A percentile compares a stretch with the other conserved stretches of the same genome.
Conservation (phyloP, 2,888 invertebrate genomes). For the Sinotaia quadrata region DNA sequence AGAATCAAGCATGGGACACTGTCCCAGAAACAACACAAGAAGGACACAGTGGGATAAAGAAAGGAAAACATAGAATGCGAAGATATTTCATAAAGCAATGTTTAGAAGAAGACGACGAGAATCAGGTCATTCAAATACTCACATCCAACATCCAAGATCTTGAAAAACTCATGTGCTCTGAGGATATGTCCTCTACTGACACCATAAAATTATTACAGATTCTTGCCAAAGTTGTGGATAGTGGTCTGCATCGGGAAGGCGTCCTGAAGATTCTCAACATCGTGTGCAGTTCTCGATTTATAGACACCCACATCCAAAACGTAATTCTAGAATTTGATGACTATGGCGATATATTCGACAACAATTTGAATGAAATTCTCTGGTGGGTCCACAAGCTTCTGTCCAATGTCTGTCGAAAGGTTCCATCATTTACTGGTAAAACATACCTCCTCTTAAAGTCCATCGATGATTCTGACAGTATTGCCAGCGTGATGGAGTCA, state of each 20-base stretch:
- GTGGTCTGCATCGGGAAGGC: constrained; percentile 25
- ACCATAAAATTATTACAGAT: constrained; percentile 13
- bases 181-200: constrained; percentile 11
- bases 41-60: constrained; percentile 5
- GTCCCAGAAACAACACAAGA: neutral
- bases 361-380: neutral
- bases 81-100: neutral
- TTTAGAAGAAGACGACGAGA: neutral
- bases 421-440: neutral
- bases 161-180: constrained; percentile 10
- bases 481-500: neutral
- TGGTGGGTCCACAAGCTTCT: neutral
- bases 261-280: constrained; percentile 22
- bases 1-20: neutral
- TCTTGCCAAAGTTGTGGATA: constrained; percentile 5
- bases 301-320: constrained; percentile 18
- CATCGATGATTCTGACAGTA: neutral
- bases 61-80: neutral
- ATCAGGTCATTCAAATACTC: neutral
- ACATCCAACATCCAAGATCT: constrained; percentile 19
- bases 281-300: constrained; percentile 23
- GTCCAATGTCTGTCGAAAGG: constrained; percentile 1
- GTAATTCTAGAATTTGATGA: neutral
- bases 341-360: no score
- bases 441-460: neutral